Conservation (phyloP, 2,888 invertebrate genomes). For the Anarsia innoxiella region DNA sequence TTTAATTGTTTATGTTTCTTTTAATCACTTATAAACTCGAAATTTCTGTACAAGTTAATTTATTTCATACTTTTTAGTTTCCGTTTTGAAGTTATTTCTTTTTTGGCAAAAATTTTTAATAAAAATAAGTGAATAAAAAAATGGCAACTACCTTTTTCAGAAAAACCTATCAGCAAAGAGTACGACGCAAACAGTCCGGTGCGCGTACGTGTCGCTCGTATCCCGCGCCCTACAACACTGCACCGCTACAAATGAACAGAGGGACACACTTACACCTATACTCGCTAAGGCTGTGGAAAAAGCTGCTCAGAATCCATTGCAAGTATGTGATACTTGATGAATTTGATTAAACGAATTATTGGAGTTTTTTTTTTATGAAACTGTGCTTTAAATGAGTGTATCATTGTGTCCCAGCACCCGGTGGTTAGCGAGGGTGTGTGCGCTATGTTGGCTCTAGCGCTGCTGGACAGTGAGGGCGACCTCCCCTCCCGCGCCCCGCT, state of each 20-base stretch:
- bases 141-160: conserved; percentile 55
- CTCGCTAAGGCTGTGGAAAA: conserved; percentile 83
- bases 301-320: conserved; percentile 83
- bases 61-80: no score
- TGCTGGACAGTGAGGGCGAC: conserved; percentile 33
- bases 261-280: conserved; percentile 75
- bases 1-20: no score
- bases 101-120: no score
- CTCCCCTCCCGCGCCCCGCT: conserved; percentile 49
- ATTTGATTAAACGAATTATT: no score
- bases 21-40: no score
- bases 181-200: conserved; percentile 84
- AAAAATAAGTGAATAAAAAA: not conserved
- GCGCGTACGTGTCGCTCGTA: conserved; percentile 86
- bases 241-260: conserved; percentile 72
- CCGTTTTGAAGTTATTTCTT: no score
- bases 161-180: conserved; percentile 85
- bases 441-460: conserved; percentile 46
- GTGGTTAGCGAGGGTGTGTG: conserved; percentile 56
- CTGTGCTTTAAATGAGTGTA: no score
- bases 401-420: conserved; percentile 38
- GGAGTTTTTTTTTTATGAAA: no score
- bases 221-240: conserved; percentile 77
- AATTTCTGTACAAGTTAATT: no score
- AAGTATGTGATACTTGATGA: conserved; percentile 60